Base-by-base conservation (phyloP, 2,888 invertebrate genomes). In the Hydrotaea cyrtoneurina region DNA sequence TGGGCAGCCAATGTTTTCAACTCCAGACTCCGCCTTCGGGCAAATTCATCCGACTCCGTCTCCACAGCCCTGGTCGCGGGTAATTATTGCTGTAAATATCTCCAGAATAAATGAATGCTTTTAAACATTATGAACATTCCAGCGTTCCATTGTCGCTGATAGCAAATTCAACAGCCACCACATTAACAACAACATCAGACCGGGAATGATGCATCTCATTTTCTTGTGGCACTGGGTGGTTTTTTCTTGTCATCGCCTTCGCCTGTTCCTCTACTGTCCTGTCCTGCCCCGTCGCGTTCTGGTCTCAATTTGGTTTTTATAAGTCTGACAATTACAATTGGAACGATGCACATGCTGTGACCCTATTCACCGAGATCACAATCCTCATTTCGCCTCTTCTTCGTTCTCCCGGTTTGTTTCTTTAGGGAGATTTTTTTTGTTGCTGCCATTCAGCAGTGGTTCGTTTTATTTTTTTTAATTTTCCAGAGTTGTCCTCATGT, bases 271-370 rank as follows among this genome's bases (percentile, higher is more conserved):
- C n/a, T n/a, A n/a, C n/a, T n/a, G n/a, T n/a, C n/a, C n/a, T n/a
- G n/a, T n/a, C n/a, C 19, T 21, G 5, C 11, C 21, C 21, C 1
- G 31, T 7, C 7, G 21, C 21, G 19, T 19, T 21, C 19, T 55
- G 10, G 55, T 21, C 17, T 19, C 55, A 21, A 7, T 55, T 55
- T 15, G 1, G 5, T 55, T 10, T 10, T 55, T 55, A 55, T 19
- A 21, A 55, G 19, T 55, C 55, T 21, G 55, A 55, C 55, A 55
- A 21, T 55, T 55, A 55, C 55, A 55, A 55, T 55, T 5, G 21
- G 55, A 21, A 55, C 21, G 21, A 21, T 21, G 55, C 11, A 11
- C 55, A 19, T 55, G 55, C 55, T 55, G 19, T 21, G 55, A 55
- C 55, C 55, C 55, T 21, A 55, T 55, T 55, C 21, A 55, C 55